Evolutionary conservation across 1,140 invertebrate species (phyloP), one percentile per base, ranked within the genome.

Genomic region (Vollenhovia emeryi): DNA sequence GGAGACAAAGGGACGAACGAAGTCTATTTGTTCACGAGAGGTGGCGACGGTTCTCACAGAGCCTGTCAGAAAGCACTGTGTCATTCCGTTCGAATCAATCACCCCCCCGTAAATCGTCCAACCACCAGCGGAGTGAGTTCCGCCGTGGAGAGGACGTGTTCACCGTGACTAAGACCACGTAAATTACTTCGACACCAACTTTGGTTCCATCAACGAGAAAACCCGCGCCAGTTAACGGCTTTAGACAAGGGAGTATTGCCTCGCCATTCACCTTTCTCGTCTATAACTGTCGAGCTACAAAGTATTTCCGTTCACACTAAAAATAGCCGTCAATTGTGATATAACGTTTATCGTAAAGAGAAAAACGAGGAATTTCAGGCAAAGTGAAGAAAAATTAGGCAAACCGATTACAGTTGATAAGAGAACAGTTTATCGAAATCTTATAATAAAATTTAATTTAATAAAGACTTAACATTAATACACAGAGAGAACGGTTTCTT

Each of bases 121-220:
- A 60, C 30, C 36, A 85, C 64, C 60, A 7, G 57, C 27, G 6
- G 57, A 30, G 52, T n/a, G 82, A 33, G 52, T 48, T 62, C 50
- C 52, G 18, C 36, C n/a, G 48, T 18, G 59, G 21, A 57, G 30
- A 57, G 45, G 43, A 69, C 85, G 21, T 24, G 59, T 78, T 84
- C 82, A 57, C 68, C 64, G 21, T 69, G 27, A 59, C 55, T 75
- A 75, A 86, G 83, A 71, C 48, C 40, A 30, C 57, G 82, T 85
- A 73, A 57, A 87, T 87, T 85, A 79, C 83, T 84, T 85, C 48
- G 74, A 64, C 55, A 13, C 50, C 13, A 87, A 66, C 60, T 86
- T 69, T 48, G 45, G 59, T 18, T 24, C 52, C 24, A 62, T 57
- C 27, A 66, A 18, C 48, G 48, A 55, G 64, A 71, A 80, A 80